phyloP scores from a whole-genome alignment of 2,888 invertebrate genomes.

The Nomada lathburiana region DNA sequence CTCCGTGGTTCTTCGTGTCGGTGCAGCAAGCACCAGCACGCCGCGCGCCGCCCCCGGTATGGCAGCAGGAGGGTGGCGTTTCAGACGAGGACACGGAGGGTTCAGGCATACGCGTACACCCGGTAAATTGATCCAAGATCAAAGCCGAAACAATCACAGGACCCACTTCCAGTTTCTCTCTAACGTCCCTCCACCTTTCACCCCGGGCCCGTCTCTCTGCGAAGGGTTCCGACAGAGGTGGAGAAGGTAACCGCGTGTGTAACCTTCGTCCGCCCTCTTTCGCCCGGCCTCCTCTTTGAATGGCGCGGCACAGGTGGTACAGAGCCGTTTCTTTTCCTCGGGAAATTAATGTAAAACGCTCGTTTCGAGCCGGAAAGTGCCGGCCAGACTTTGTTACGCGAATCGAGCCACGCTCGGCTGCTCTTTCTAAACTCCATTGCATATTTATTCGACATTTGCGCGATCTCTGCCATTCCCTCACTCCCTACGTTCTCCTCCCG shows the following conservation, averaged over 20 bases:
- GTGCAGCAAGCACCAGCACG: no score
- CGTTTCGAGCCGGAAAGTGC: constrained; percentile 38
- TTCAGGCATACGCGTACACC: constrained; percentile 79
- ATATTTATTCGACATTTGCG: constrained; percentile 70
- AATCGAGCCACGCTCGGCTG: constrained; percentile 33
- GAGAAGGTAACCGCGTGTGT: constrained; percentile 82
- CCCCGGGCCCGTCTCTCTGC: constrained; percentile 21
- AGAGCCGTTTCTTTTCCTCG: constrained; percentile 48
- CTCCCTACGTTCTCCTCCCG: no score
- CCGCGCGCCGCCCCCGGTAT: constrained; percentile 1
- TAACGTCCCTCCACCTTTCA: constrained; percentile 47
- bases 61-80: constrained; percentile 59
- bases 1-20: constrained; percentile 14
- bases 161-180: constrained; percentile 76
- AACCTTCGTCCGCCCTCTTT: constrained; percentile 72
- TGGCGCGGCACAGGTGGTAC: constrained; percentile 48
- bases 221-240: constrained; percentile 58
- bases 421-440: constrained; percentile 59
- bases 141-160: constrained; percentile 84
- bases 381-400: constrained; percentile 34
- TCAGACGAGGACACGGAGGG: constrained; percentile 74
- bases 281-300: constrained; percentile 17
- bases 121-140: constrained; percentile 84
- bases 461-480: constrained; percentile 48
- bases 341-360: constrained; percentile 71